phyloP scores from a whole-genome alignment of 2,797 vertebrate species.

The Smutsia temminckii region DNA sequence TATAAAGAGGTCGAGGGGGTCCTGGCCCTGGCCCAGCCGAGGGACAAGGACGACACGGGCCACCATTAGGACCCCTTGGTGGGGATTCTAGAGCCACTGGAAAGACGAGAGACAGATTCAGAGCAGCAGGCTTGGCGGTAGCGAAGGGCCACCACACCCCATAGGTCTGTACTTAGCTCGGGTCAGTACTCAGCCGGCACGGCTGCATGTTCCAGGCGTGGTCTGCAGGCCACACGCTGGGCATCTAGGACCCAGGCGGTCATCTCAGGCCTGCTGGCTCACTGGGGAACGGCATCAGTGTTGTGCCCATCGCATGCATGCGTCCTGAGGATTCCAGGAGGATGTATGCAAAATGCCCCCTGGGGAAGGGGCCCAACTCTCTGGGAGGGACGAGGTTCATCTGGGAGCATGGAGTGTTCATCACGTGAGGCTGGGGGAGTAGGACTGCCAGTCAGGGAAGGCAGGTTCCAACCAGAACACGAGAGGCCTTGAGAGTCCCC shows the following conservation, averaged over 20 bases:
- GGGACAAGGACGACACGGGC: background rate
- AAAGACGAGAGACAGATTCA: background rate
- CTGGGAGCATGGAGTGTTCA: fast-evolving
- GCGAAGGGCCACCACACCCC: too few relatives aligned
- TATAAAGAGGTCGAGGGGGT: fast-evolving
- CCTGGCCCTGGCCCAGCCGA: background rate
- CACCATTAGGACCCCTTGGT: fast-evolving
- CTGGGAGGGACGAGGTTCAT: too few relatives aligned
- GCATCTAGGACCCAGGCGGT: too few relatives aligned
- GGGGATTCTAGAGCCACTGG: background rate
- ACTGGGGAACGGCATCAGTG: fast-evolving
- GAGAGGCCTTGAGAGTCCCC: background rate
- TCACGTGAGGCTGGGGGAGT: background rate
- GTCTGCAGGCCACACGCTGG: fast-evolving
- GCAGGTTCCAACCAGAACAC: fast-evolving
- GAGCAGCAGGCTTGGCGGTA: too few relatives aligned
- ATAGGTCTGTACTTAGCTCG: too few relatives aligned
- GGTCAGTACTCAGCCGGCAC: too few relatives aligned
- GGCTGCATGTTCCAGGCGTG: too few relatives aligned
- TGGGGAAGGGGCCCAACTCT: background rate
- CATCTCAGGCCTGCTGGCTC: background rate
- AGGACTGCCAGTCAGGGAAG: background rate
- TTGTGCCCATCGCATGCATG: fast-evolving
- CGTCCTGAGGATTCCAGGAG: background rate
- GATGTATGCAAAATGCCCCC: background rate